Conservation (phyloP, 2,113 vertebrate genomes). For the Neoarius graeffei region DNA sequence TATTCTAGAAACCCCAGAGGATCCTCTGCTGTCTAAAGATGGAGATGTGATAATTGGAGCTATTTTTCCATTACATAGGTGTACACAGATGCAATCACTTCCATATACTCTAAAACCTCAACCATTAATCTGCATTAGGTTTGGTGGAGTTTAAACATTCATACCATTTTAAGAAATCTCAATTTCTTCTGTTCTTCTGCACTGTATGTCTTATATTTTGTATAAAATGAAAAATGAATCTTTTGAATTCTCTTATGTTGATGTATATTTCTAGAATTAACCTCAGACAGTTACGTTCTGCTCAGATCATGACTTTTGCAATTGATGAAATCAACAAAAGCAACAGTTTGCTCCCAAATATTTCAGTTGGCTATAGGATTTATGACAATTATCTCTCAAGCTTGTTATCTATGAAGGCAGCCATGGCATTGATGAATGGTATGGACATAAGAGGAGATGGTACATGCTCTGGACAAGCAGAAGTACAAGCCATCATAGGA, state of each 20-base stretch:
- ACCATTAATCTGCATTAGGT: no score
- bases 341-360: slow-evolving; percentile 65
- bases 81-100: no score
- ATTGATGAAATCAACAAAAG: slow-evolving; percentile 76
- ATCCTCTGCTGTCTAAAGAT: no score
- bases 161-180: no score
- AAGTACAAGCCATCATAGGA: slow-evolving; percentile 73
- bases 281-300: slow-evolving; percentile 72
- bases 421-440: slow-evolving; percentile 73
- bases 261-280: slow-evolving; percentile 64
- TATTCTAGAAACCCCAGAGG: no score
- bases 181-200: no score
- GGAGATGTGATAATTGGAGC: no score
- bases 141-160: no score
- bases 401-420: slow-evolving; percentile 68
- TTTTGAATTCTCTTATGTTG: not conserved
- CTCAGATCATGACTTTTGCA: slow-evolving; percentile 76
- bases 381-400: slow-evolving; percentile 75
- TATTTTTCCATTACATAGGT: no score
- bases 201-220: no score
- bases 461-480: slow-evolving; percentile 61
- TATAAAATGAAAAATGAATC: not conserved
- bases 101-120: no score
- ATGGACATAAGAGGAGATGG: slow-evolving; percentile 48
- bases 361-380: slow-evolving; percentile 73